Conservation (phyloP, 2,113 vertebrate genomes). For the Entelurus aequoreus region DNA sequence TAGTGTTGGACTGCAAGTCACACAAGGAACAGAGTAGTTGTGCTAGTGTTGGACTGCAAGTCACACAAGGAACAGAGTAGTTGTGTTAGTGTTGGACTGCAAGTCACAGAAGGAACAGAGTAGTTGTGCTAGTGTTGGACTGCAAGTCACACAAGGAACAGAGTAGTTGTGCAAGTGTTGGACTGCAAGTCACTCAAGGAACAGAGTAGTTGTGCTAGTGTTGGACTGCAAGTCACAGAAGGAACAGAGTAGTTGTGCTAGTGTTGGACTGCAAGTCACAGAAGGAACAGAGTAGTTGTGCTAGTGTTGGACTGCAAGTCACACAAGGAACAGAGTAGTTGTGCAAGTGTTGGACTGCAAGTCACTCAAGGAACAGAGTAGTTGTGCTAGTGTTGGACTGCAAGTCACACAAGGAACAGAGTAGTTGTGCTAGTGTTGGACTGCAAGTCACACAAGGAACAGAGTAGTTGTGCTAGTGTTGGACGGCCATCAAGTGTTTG, state of each 20-base stretch:
- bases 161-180: constrained; percentile 10
- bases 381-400: constrained; percentile 71
- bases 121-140: constrained; percentile 64
- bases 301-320: constrained; percentile 74
- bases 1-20: constrained; percentile 75
- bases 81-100: constrained; percentile 70
- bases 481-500: constrained; percentile 11
- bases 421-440: constrained; percentile 56
- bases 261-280: constrained; percentile 76
- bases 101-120: constrained; percentile 41
- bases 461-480: neutral
- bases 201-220: neutral
- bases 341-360: constrained; percentile 73
- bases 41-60: constrained; percentile 74
- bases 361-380: constrained; percentile 23
- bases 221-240: constrained; percentile 76
- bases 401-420: constrained; percentile 40
- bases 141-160: constrained; percentile 59
- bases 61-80: constrained; percentile 18
- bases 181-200: constrained; percentile 75
- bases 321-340: constrained; percentile 9
- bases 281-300: constrained; percentile 2
- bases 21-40: constrained; percentile 4
- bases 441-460: constrained; percentile 66
- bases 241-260: constrained; percentile 1